These are phyloP conservation scores for Myotis daubentonii DNA, from an alignment of 2,797 vertebrate genomes.

Conservation along the genomic window DNA sequence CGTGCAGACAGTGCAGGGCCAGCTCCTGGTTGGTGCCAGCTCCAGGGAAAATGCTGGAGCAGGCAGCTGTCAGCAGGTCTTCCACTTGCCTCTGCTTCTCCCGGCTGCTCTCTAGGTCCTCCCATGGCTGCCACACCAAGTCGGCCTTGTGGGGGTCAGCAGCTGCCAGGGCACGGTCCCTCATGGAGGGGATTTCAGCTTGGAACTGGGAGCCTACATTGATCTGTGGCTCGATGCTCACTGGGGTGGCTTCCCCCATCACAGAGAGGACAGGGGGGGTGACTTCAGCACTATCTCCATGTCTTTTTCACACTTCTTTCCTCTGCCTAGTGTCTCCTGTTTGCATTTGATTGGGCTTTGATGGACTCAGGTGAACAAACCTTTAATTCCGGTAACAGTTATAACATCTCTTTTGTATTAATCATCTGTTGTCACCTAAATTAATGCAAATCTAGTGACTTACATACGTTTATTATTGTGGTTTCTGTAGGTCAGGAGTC, in stretches of 20 bases:
- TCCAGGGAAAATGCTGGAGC: slow-evolving; percentile 95
- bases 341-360: neutral
- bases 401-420: neutral
- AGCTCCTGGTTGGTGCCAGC: slow-evolving; percentile 98
- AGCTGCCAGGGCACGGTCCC: slow-evolving; percentile 88
- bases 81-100: slow-evolving; percentile 91
- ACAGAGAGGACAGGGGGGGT: slow-evolving; percentile 95
- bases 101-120: slow-evolving; percentile 86
- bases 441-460: neutral
- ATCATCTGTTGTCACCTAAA: neutral
- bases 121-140: slow-evolving; percentile 92
- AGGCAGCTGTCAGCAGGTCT: slow-evolving; percentile 94
- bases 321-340: no score
- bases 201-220: slow-evolving; percentile 98
- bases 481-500: neutral
- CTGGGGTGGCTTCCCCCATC: slow-evolving; percentile 95
- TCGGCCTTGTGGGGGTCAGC: slow-evolving; percentile 92
- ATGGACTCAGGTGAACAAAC: neutral
- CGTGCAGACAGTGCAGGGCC: slow-evolving; percentile 93
- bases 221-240: slow-evolving; percentile 98
- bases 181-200: slow-evolving; percentile 94
- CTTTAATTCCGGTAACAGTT: neutral
- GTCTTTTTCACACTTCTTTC: no score
- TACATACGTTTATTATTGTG: neutral
- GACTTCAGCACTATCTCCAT: slow-evolving; percentile 94